Percentiles rank a stretch among this genome's conserved stretches.
phyloP scores from a whole-genome alignment of 2,113 vertebrate species.

The Ceyx margarethae region DNA sequence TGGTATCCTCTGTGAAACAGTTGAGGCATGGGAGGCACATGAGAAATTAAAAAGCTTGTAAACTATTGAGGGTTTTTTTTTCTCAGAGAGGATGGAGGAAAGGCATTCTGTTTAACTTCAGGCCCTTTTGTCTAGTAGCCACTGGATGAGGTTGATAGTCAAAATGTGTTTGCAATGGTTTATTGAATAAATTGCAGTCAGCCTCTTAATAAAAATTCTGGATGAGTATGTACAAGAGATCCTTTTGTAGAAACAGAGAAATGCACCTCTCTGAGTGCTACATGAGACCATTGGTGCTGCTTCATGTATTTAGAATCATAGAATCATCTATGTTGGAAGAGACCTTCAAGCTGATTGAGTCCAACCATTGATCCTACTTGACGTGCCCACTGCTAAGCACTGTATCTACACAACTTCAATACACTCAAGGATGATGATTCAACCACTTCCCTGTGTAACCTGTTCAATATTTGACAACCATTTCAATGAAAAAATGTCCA shows the following conservation, averaged over 20 bases:
- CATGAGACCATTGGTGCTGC: not conserved
- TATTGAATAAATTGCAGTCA: not conserved
- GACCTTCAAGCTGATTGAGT: not conserved
- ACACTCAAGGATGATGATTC: no score
- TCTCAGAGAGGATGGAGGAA: not conserved
- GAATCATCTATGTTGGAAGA: no score
- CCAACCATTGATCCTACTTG: no score
- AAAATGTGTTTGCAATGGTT: not conserved
- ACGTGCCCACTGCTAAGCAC: no score
- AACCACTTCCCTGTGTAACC: no score
- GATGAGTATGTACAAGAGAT: not conserved
- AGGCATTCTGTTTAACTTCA: not conserved
- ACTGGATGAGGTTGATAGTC: not conserved
- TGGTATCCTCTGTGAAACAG: not conserved
- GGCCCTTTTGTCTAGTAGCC: not conserved
- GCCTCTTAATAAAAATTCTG: not conserved
- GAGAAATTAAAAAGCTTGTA: not conserved
- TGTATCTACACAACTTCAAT: no score
- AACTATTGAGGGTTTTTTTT: not conserved
- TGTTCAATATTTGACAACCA: no score
- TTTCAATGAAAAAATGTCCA: no score
- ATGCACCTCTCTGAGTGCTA: not conserved
- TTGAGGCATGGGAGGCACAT: not conserved
- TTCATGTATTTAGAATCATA: not conserved
- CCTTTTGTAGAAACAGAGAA: not conserved